Conservation (phyloP, 2,113 vertebrate genomes). For the Carassius gibelio region DNA sequence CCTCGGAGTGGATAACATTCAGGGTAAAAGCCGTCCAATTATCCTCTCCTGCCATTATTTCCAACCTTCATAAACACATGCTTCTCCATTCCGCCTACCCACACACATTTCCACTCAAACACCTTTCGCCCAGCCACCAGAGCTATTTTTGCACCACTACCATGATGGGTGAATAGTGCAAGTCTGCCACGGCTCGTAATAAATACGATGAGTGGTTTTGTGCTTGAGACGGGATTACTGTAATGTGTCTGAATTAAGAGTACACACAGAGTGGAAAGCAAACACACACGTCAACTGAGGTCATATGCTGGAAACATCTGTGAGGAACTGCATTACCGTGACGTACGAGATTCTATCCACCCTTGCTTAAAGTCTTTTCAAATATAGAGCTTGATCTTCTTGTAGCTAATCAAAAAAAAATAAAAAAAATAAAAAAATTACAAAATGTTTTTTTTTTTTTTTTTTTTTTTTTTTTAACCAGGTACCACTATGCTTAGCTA, state of each 20-base stretch:
- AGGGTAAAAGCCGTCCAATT: constrained; percentile 53
- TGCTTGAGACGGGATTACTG: constrained; percentile 52
- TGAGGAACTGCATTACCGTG: background rate
- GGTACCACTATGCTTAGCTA: background rate
- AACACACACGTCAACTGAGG: constrained; percentile 15
- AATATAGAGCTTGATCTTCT: background rate
- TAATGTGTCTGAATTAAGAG: constrained; percentile 47
- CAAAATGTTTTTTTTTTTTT: too few relatives aligned
- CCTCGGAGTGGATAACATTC: constrained; percentile 43
- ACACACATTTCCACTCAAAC: constrained; percentile 35
- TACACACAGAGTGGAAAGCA: constrained; percentile 41
- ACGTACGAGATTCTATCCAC: background rate
- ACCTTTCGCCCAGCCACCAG: constrained; percentile 8
- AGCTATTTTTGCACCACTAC: constrained; percentile 48
- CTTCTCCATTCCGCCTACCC: constrained; percentile 38
- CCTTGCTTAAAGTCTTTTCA: background rate
- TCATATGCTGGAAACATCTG: constrained; percentile 46
- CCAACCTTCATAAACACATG: constrained; percentile 51
- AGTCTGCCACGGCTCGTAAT: constrained; percentile 47
- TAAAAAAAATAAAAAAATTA: too few relatives aligned
- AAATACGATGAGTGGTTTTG: constrained; percentile 50
- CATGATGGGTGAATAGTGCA: constrained; percentile 24
- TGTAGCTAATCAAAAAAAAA: background rate
- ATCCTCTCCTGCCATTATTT: constrained; percentile 53
- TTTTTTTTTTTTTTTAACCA: background rate